Base-by-base conservation (phyloP, 2,888 invertebrate species). In the Pseudoips prasinana region DNA sequence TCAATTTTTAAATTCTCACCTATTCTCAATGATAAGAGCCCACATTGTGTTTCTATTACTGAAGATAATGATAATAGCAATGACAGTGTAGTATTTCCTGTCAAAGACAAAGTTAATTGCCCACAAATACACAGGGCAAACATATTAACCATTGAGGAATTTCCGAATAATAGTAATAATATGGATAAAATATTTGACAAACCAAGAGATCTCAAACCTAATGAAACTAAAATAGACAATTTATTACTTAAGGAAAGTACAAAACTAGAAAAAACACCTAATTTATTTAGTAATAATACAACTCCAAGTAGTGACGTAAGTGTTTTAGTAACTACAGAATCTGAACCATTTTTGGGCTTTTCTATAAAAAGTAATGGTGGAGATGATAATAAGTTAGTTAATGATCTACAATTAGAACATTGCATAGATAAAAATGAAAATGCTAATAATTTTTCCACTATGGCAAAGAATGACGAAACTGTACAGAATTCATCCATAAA, bases 1-100 rank as follows among this genome's bases (percentile, higher is more conserved):
- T 85, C 86, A 22, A 85, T 87, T 46, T 85, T 67, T 46, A 78
- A 75, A 37, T 78, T 84, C 44, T 88, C 87, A 18, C 86, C 87
- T 22, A 86, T 88, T 36, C 34, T 55, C 6, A 60, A 52, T 46
- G 47, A 59, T 28, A 53, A 52, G 10, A 75, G 56, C 39, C 53
- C 58, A 14, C 59, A 65, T 8, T 43, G 35, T 57, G 34, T 39
- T 4, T 47, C 60, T 20, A 43, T 63, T 26, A 36, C 26, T 32
- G 68, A 73, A 39, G 61, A 63, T 38, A 58, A 60, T 33, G 56
- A 54, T 33, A 42, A 54, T 5, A 51, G 33, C 33, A 50, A 53
- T 33, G 32, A 47, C 34, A 67, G 60, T 34, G 38, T 60, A 24
- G 36, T 65, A 25, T 46, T 57, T 34, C 23, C 46, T 29, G 44